Evolutionary conservation across 2,113 vertebrate species (phyloP).

Genomic region (Gasterosteus aculeatus): DNA sequence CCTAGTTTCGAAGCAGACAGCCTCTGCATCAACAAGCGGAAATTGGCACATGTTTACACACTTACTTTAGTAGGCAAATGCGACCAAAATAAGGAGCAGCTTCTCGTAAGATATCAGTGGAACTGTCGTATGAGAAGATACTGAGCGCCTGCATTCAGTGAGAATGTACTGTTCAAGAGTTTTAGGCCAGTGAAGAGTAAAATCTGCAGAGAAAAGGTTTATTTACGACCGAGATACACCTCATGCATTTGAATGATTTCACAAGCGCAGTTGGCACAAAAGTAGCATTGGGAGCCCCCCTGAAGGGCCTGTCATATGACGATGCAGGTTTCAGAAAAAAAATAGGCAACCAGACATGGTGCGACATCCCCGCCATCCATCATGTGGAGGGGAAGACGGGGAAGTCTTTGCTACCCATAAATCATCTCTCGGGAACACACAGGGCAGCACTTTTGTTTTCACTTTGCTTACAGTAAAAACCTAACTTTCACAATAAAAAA

Average conservation of each 20-base stretch:
- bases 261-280: neutral
- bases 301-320: constrained; percentile 17
- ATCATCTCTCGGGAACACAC: constrained; percentile 82
- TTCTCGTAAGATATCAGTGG: neutral
- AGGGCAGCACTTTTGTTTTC: constrained; percentile 35
- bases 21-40: neutral
- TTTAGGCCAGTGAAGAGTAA: neutral
- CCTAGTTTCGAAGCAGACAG: neutral
- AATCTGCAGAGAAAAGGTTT: neutral
- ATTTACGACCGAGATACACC: neutral
- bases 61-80: too few species aligned
- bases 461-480: constrained; percentile 16
- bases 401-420: constrained; percentile 80
- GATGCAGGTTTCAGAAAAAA: constrained; percentile 73
- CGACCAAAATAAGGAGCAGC: too few species aligned
- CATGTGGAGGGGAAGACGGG: constrained; percentile 80
- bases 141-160: neutral
- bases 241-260: neutral
- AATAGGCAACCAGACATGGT: constrained; percentile 68
- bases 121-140: neutral
- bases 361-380: constrained; percentile 87
- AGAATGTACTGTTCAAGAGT: neutral
- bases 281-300: neutral
- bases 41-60: neutral
- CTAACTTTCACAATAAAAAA: neutral